Evolutionary conservation across 2,113 vertebrate genomes (phyloP), one percentile per base, ranked within the genome.

Genomic region (Seriola quinqueradiata): DNA sequence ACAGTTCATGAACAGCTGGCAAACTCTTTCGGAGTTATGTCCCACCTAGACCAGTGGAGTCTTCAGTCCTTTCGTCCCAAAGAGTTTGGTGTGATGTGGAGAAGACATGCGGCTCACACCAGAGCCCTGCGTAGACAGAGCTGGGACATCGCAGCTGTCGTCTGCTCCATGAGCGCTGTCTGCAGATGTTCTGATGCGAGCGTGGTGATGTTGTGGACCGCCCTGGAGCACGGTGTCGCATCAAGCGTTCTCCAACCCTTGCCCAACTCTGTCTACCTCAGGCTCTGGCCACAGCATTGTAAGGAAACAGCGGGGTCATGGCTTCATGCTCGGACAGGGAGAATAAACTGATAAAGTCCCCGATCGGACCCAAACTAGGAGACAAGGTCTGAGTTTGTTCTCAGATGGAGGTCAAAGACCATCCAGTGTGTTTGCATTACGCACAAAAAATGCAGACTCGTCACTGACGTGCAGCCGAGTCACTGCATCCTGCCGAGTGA

Each of bases 251-350:
- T 65, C 63, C 25, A 3, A 1, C 38, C 34, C 14, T 36, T 3
- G 5, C 40, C 36, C 0, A 59, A 57, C 77, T 84, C 72, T 48
- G 65, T 42, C 75, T 42, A 13, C 64, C 13, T 59, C 50, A 12
- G 74, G 73, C 76, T 88, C 76, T 36, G 52, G 55, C 60, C 68
- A 12, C 83, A 67, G 78, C 64, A 8, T 42, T 2, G 48, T 48
- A 42, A 59, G 74, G 61, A 55, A 44, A 60, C 16, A 8, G 75
- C 8, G 8, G 76, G 88, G 58, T 77, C 86, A 80, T 85, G 77
- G 85, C 75, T 87, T 92, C 87, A 89, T 91, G 90, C 90, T 89
- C 14, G 58, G 85, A 86, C 74, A 44, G 58, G 68, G 58, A 73
- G 70, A 54, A 58, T 25, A 72, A 85, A 73, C 69, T 54, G 32